Evolutionary conservation across 2,113 vertebrate genomes (phyloP), one percentile per base, ranked within the genome.

Genomic region (Myodes glareolus): DNA sequence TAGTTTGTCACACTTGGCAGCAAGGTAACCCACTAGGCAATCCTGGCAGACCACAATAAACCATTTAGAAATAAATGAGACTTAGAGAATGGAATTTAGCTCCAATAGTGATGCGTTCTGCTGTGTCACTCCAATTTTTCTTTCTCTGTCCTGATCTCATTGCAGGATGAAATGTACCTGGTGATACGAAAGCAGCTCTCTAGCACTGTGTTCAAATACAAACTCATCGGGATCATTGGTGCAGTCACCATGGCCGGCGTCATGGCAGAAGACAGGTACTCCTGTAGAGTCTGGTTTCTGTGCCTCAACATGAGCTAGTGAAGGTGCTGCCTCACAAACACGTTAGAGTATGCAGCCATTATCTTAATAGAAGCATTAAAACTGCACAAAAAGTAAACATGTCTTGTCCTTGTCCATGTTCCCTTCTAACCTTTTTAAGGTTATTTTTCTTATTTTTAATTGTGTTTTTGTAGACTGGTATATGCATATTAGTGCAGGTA

Each of bases 101-200:
- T 85, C 45, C 13, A 9, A 2, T 55, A 68, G 19, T 39, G 16
- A 0, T 70, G 55, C 42, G n/a, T 29, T 75, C 3, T 92, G 1
- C 21, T 76, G 11, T 67, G 33, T 27, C 42, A 65, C 58, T 77
- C 39, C 33, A 89, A 7, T 45, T 19, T 75, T 87, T 94, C 7
- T 86, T 89, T 91, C 55, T 82, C 50, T 91, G 5, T 89, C 14
- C 61, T 78, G 87, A 19, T 92, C 39, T 86, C 19, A 50, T 95
- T 96, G 55, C 97, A 99, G 99, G 99, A 99, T 96, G 99, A 99
- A 93, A 98, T 99, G 99, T 99, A 99, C 98, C 99, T 99, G 78
- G 99, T 99, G 96, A 99, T 99, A 97, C 99, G 99, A 61, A 99
- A 99, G 86, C 99, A 99, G 98, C 99, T 99, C 42, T 99, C 99